Base-by-base conservation (phyloP, 2,113 vertebrate genomes). In the Oxygymnocypris stewartii region DNA sequence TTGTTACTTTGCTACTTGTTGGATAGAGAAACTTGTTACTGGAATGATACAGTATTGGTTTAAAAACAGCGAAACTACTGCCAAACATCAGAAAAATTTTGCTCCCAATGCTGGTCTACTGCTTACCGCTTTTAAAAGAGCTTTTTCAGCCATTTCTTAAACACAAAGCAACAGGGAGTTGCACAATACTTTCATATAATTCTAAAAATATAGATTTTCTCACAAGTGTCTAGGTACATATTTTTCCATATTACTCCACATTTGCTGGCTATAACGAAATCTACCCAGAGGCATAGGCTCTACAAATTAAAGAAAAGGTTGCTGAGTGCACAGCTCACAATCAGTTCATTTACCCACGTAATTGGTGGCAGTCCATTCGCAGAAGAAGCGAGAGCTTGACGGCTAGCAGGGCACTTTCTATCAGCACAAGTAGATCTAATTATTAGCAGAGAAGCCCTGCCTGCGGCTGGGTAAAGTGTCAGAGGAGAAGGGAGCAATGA, bases 371-470 rank as follows among this genome's bases (percentile, higher is more conserved):
- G 91, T 89, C 74, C 83, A 91, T 86, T 92, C 89, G 88, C 91
- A 93, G 89, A 77, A 89, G 90, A 61, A 71, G 87, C 79, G 90
- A 92, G 88, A 81, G 74, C 86, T 89, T 82, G 40, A 88, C 73
- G 47, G 86, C 82, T 82, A 86, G 79, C 77, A 81, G 78, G 84
- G 79, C 76, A 87, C 86, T 84, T 90, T 93, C 91, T 92, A 89
- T 92, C 92, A 91, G 90, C 90, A 91, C 91, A 91, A 93, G 91
- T 89, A 92, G 91, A 93, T 92, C 93, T 93, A 93, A 94, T 94
- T 94, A 95, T 93, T 85, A 77, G 84, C 28, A 88, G 87, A 84
- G 89, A 91, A 89, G 89, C 90, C 92, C 92, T 90, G 90, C 92
- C 93, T 91, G 88, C 89, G 91, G 93, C 91, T 81, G 86, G 84